Percentiles rank a stretch among this genome's conserved stretches.
phyloP scores from a whole-genome alignment of 2,797 vertebrate genomes.

The Dicrostonyx torquatus region DNA sequence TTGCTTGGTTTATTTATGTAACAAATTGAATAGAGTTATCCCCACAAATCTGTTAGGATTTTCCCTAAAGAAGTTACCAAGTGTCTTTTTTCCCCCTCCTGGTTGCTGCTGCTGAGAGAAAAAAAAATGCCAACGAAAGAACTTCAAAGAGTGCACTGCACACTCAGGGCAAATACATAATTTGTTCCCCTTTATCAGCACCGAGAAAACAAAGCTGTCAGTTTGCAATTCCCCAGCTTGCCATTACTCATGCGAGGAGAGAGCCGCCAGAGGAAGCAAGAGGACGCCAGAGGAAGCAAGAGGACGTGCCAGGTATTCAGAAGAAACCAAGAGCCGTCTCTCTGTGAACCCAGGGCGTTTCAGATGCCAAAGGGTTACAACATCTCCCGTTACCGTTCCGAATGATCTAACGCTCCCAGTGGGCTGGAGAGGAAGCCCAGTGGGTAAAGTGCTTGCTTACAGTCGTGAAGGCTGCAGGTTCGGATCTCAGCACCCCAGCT shows the following conservation, averaged over 20 bases:
- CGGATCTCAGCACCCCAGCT: neutral
- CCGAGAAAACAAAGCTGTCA: conserved; percentile 31
- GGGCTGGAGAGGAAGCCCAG: neutral
- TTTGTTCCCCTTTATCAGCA: conserved; percentile 60
- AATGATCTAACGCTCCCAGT: neutral
- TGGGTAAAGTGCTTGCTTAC: neutral
- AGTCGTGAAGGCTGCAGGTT: neutral
- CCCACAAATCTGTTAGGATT: conserved; percentile 68
- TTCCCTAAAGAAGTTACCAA: conserved; percentile 63
- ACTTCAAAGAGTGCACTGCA: neutral
- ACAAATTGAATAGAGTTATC: conserved; percentile 56
- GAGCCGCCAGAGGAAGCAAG: neutral
- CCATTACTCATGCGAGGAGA: neutral
- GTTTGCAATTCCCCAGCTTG: neutral
- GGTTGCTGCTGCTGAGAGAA: conserved; percentile 2
- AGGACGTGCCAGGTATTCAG: neutral
- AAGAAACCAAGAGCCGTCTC: neutral
- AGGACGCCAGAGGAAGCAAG: too few relatives aligned
- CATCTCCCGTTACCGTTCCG: neutral
- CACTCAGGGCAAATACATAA: neutral
- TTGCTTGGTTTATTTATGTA: conserved; percentile 71
- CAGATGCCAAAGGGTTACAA: neutral
- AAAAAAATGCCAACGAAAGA: conserved; percentile 34
- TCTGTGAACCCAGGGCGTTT: neutral
- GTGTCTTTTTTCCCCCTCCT: conserved; percentile 33